A percentile compares a stretch with the other conserved stretches of the same genome.
Conservation (phyloP, 2,888 invertebrate genomes). For the Bugula neritina region DNA sequence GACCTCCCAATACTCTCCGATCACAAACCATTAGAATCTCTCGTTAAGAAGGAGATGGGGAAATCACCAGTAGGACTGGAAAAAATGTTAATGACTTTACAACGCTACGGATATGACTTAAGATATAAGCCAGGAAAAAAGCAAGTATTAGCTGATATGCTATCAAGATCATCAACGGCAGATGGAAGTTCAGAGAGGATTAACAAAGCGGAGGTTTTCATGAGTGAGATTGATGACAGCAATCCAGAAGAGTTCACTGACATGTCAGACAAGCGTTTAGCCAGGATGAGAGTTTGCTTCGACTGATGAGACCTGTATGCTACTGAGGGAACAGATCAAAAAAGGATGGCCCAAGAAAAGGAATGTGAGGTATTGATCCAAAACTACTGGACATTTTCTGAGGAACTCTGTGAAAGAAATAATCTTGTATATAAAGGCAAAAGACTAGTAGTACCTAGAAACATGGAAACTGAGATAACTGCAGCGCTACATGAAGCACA, state of each 20-base stretch:
- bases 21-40: not conserved
- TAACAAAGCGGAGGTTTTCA: not conserved
- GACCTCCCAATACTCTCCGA: not conserved
- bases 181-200: not conserved
- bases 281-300: constrained; percentile 14
- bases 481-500: constrained; percentile 29
- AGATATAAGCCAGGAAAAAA: constrained; percentile 15
- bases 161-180: not conserved
- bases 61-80: not conserved
- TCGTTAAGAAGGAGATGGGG: not conserved
- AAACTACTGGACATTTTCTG: constrained; percentile 14
- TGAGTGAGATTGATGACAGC: not conserved
- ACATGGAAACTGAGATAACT: constrained; percentile 26
- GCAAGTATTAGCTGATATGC: constrained; percentile 12
- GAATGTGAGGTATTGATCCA: not conserved
- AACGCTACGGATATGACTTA: constrained; percentile 6
- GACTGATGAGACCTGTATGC: no score
- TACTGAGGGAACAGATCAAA: not conserved
- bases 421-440: constrained; percentile 29
- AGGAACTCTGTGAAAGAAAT: constrained; percentile 3
- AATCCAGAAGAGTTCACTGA: constrained; percentile 9
- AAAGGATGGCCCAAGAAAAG: constrained; percentile 3
- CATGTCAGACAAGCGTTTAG: not conserved
- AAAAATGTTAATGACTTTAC: not conserved
- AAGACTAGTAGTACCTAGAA: constrained; percentile 28